phyloP scores from a whole-genome alignment of 2,888 invertebrate species.

The Netelia melanura region DNA sequence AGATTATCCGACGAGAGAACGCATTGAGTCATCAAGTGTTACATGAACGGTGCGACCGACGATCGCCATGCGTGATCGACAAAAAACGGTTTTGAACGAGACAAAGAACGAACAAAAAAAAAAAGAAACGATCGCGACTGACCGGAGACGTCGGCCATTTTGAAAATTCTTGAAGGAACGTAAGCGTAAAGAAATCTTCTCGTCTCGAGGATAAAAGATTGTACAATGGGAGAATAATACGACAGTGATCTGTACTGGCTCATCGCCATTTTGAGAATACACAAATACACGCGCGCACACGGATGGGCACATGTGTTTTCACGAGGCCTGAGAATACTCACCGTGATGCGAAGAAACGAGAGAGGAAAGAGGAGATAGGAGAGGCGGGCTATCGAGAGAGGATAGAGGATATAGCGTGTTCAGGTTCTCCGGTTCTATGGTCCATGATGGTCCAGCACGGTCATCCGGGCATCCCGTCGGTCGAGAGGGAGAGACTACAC shows the following conservation, averaged over 20 bases:
- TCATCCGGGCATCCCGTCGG: conserved; percentile 58
- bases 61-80: conserved; percentile 35
- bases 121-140: conserved; percentile 18
- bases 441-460: conserved; percentile 64
- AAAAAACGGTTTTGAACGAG: conserved; percentile 8
- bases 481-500: conserved; percentile 35
- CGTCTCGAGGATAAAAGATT: conserved; percentile 5
- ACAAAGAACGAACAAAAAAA: conserved; percentile 23
- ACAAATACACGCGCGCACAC: background rate
- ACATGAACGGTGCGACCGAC: conserved; percentile 29
- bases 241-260: conserved; percentile 48
- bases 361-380: conserved; percentile 45
- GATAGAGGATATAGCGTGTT: conserved; percentile 49
- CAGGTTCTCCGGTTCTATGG: conserved; percentile 61
- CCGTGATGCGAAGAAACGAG: conserved; percentile 46
- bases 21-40: conserved; percentile 52
- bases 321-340: conserved; percentile 44
- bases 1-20: conserved; percentile 39
- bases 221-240: conserved; percentile 43
- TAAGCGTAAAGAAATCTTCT: conserved; percentile 7
- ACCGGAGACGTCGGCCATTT: conserved; percentile 15
- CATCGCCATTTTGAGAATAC: conserved; percentile 66
- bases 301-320: conserved; percentile 15
- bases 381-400: conserved; percentile 67
- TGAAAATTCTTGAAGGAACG: background rate